Conservation (phyloP, 1,140 invertebrate species). For the Drosophila oshimai region DNA sequence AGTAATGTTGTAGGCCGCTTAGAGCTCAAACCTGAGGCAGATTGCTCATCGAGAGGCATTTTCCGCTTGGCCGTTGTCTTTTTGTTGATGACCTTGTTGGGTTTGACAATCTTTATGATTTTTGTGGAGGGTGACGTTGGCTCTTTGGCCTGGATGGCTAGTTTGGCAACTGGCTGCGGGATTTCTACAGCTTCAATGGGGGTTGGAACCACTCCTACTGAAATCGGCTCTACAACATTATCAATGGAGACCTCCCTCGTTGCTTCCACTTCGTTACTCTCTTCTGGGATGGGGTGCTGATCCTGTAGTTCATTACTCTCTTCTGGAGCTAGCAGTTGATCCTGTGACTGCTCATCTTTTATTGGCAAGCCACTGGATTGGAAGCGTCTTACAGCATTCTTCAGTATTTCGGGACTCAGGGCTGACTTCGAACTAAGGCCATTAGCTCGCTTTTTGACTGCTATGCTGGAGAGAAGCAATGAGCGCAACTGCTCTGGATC, state of each 20-base stretch:
- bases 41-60: neutral
- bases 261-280: neutral
- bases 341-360: neutral
- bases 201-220: neutral
- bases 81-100: constrained; percentile 77
- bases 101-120: constrained; percentile 75
- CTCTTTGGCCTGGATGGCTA: no score
- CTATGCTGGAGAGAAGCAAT: constrained; percentile 52
- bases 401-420: constrained; percentile 56
- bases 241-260: neutral
- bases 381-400: constrained; percentile 68
- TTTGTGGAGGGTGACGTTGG: constrained; percentile 5
- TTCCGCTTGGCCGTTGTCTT: constrained; percentile 61
- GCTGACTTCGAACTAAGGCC: neutral
- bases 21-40: neutral
- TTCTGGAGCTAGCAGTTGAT: neutral
- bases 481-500: constrained; percentile 60
- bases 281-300: neutral
- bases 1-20: constrained; percentile 42
- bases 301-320: neutral
- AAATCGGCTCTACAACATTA: neutral
- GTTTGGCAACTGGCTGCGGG: neutral
- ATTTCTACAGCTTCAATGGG: neutral
- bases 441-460: constrained; percentile 27
- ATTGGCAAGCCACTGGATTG: neutral